Percentiles rank a stretch among this genome's conserved stretches.
These are phyloP conservation scores for Synanceia verrucosa DNA, from an alignment of 2,797 vertebrate genomes.

Conservation along the genomic window DNA sequence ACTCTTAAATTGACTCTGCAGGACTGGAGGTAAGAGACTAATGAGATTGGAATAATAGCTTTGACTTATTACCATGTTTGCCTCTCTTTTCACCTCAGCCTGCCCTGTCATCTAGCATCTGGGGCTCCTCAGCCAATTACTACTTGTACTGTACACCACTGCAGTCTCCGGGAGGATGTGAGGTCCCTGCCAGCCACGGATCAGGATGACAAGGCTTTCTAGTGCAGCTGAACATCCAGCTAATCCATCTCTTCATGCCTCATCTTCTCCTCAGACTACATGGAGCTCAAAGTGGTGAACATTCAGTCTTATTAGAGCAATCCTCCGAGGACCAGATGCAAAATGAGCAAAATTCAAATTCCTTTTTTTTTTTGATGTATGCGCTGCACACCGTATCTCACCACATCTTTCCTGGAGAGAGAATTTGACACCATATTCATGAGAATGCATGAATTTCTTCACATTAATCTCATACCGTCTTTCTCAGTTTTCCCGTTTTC, in stretches of 20 bases:
- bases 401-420: conserved; percentile 47
- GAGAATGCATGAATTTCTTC: conserved; percentile 54
- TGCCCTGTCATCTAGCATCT: conserved; percentile 58
- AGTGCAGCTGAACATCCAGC: conserved; percentile 49
- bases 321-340: conserved; percentile 45
- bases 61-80: conserved; percentile 73
- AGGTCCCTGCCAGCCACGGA: conserved; percentile 48
- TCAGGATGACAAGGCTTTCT: conserved; percentile 57
- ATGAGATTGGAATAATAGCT: conserved; percentile 69
- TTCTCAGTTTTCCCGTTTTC: conserved; percentile 19
- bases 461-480: conserved; percentile 58
- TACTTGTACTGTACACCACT: conserved; percentile 46
- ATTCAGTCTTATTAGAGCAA: conserved; percentile 38
- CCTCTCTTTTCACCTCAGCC: conserved; percentile 75
- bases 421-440: conserved; percentile 47
- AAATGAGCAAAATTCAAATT: conserved; percentile 62
- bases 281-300: conserved; percentile 40
- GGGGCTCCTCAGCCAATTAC: conserved; percentile 67
- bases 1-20: conserved; percentile 25
- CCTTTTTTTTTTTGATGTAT: conserved; percentile 42
- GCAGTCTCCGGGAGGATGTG: conserved; percentile 40
- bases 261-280: conserved; percentile 42
- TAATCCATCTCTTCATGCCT: conserved; percentile 63
- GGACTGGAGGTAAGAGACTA: conserved; percentile 32
- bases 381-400: conserved; percentile 28